phyloP scores from a whole-genome alignment of 1,140 invertebrate species.

The Bathynomus jamesi region DNA sequence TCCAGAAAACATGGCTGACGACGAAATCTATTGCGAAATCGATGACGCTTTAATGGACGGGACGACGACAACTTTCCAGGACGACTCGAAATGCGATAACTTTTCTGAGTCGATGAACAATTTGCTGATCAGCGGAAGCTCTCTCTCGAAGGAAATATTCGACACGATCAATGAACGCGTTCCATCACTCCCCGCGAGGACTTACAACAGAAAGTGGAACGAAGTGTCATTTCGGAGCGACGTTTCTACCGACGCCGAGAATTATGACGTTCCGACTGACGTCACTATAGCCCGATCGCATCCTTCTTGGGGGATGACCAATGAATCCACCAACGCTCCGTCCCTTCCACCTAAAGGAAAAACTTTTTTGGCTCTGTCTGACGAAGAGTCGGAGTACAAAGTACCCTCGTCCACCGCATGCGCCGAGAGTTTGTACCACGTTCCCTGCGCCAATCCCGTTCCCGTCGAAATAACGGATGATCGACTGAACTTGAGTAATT shows the following conservation, averaged over 20 bases:
- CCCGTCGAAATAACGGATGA: too few species aligned
- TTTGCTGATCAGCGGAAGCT: neutral
- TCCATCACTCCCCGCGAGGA: neutral
- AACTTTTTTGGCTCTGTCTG: neutral
- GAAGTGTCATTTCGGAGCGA: neutral
- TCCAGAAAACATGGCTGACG: neutral
- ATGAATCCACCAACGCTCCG: neutral
- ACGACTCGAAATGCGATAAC: neutral
- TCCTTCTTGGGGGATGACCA: neutral
- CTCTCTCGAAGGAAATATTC: neutral
- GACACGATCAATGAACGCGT: neutral
- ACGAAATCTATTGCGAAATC: neutral
- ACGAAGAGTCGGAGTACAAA: neutral
- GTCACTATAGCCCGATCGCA: too few species aligned
- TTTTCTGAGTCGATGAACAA: neutral
- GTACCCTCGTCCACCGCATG: neutral
- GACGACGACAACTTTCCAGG: too few species aligned
- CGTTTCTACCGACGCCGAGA: neutral
- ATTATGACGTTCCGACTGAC: neutral
- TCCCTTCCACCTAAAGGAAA: neutral
- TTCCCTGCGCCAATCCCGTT: neutral
- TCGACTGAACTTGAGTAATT: too few species aligned
- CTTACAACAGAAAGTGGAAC: neutral
- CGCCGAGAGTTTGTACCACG: neutral
- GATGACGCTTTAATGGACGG: too few species aligned